Percentiles rank a stretch among this genome's conserved stretches.
Conservation (phyloP, 2,888 invertebrate genomes). For the Epistrophe eligans region DNA sequence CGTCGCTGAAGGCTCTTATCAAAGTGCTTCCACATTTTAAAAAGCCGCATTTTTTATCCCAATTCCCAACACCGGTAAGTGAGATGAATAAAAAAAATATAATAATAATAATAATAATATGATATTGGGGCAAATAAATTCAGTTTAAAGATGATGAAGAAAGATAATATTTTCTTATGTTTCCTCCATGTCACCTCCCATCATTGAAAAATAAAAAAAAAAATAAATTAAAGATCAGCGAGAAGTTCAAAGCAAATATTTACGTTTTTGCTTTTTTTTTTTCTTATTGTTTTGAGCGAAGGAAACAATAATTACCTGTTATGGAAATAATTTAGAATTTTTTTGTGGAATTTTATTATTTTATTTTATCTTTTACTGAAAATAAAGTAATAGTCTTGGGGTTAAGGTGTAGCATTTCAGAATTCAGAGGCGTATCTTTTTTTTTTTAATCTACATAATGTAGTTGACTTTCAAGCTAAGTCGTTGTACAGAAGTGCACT, state of each 20-base stretch:
- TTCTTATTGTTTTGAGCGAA: neutral
- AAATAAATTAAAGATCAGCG: neutral
- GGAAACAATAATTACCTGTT: neutral
- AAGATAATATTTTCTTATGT: constrained; percentile 69
- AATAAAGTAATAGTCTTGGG: no score
- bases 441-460: no score
- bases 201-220: neutral
- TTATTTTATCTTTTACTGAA: neutral
- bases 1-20: constrained; percentile 48
- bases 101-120: constrained; percentile 44
- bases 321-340: constrained; percentile 10
- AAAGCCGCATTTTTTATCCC: constrained; percentile 39
- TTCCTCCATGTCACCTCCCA: constrained; percentile 25
- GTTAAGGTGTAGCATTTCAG: no score
- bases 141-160: constrained; percentile 51
- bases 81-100: constrained; percentile 48
- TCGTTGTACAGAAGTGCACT: no score
- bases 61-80: neutral
- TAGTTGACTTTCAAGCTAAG: no score
- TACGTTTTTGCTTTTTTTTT: neutral
- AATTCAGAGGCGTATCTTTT: no score
- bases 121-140: constrained; percentile 67
- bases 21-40: constrained; percentile 50
- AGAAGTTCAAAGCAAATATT: neutral
- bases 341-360: constrained; percentile 32